Conservation (phyloP, 1,140 invertebrate species). For the Drosophila ananassae region DNA sequence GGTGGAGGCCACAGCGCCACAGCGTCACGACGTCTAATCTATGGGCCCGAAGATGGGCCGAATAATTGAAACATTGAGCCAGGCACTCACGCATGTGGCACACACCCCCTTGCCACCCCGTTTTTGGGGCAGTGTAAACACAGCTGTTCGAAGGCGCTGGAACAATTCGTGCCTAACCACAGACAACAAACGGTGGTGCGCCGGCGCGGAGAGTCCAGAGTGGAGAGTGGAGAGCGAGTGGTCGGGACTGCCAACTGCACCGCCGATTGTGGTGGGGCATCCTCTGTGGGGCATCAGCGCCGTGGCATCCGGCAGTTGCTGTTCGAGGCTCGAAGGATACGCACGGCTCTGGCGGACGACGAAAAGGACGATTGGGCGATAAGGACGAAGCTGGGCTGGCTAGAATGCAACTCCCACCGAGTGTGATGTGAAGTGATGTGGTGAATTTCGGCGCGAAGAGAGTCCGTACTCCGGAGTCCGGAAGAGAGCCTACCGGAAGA, state of each 20-base stretch:
- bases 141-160: slow-evolving; percentile 58
- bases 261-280: slow-evolving; percentile 13
- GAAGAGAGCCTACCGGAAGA: slow-evolving; percentile 43
- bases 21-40: slow-evolving; percentile 20
- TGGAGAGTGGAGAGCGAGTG: slow-evolving; percentile 16
- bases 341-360: slow-evolving; percentile 69
- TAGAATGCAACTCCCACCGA: slow-evolving; percentile 48
- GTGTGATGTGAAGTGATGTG: slow-evolving; percentile 36
- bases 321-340: slow-evolving; percentile 79
- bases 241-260: slow-evolving; percentile 59
- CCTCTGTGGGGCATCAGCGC: slow-evolving; percentile 4
- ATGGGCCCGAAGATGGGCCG: slow-evolving; percentile 37
- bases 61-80: slow-evolving; percentile 74
- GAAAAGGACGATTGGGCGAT: neutral
- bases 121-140: slow-evolving; percentile 50
- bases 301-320: slow-evolving; percentile 60
- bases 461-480: slow-evolving; percentile 18
- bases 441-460: slow-evolving; percentile 68
- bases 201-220: neutral
- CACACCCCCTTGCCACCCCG: slow-evolving; percentile 6
- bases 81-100: slow-evolving; percentile 56
- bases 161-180: slow-evolving; percentile 66
- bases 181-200: slow-evolving; percentile 70
- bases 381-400: slow-evolving; percentile 2
- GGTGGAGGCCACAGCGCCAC: neutral